Base-by-base conservation (phyloP, 2,888 invertebrate species). In the Oegoconia quadripuncta region DNA sequence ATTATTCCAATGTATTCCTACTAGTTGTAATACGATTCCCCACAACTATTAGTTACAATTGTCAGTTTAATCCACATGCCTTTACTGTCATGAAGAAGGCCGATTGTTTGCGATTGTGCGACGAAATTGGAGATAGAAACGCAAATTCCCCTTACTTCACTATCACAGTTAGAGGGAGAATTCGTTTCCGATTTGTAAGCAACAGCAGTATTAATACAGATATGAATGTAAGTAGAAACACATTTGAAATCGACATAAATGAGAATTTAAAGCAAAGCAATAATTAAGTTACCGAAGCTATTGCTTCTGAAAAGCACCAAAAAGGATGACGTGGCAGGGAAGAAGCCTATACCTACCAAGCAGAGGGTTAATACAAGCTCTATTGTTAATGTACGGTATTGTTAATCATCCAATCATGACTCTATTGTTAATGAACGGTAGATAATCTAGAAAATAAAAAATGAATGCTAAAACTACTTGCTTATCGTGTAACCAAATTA, bases 181-280 rank as follows among this genome's bases (percentile, higher is more conserved):
- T 83, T 4, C 57, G 72, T 5, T 75, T 86, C 18, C 59, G 66
- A 17, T 86, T 79, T 37, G 39, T 74, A 18, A 80, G 80, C 46
- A 84, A 86, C 39, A 83, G 78, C 63, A 83, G 80, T 41, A 64
- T 83, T 15, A 86, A 84, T 48, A 41, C 66, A 2, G 80, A 82
- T 43, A 68, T 84, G 42, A 69, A 74, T 23, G 86, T 83, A 48
- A 67, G 74, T n/a, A n/a, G n/a, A n/a, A n/a, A n/a, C 55, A 7
- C 41, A n/a, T 3, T 33, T 12, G 9, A n/a, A n/a, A n/a, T 7
- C 8, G 5, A 22, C 5, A 22, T 22, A 22, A 2, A 9, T 22
- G 9, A 18, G 3, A 18, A 18, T 18, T 5, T 5, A 13, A 12
- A 8, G 15, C 14, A 35, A 17, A 20, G 17, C 3, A 13, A 28